A percentile compares a stretch with the other conserved stretches of the same genome.
Conservation (phyloP, 2,797 vertebrate genomes). For the Tenualosa ilisha region DNA sequence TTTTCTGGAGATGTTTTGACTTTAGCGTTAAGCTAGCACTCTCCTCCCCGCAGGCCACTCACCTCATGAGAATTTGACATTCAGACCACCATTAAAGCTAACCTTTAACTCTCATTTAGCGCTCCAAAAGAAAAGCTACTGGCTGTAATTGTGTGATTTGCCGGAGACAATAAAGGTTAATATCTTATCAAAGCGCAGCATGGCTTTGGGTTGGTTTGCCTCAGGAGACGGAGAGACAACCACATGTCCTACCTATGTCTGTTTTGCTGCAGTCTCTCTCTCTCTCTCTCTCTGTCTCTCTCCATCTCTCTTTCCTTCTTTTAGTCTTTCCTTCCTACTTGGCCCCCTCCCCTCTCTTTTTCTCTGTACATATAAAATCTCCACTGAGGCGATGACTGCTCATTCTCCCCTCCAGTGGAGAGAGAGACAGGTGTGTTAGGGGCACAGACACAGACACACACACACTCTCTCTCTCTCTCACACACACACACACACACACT, state of each 20-base stretch:
- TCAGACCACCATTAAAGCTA: constrained; percentile 4
- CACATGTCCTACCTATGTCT: neutral
- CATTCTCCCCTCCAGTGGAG: constrained; percentile 22
- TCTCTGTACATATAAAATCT: constrained; percentile 13
- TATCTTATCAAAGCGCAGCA: neutral
- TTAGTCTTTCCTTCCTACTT: neutral
- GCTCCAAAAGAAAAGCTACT: neutral
- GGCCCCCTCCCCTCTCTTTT: neutral
- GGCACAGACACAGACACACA: neutral
- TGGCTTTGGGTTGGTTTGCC: neutral
- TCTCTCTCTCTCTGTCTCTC: neutral
- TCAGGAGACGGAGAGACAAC: neutral
- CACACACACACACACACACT: neutral
- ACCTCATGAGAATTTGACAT: neutral
- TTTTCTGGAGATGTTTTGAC: constrained; percentile 4
- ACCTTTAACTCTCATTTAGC: constrained; percentile 6
- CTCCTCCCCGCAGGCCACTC: neutral
- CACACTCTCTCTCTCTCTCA: neutral
- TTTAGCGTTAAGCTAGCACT: neutral
- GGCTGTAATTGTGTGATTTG: constrained; percentile 15
- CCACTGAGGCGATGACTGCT: constrained; percentile 23
- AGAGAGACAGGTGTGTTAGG: constrained; percentile 18
- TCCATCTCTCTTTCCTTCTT: neutral
- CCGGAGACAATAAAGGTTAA: constrained; percentile 10
- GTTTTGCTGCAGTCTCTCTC: neutral